Evolutionary conservation across 2,113 vertebrate genomes (phyloP).

Genomic region (Leptobrachium ailaonicum): DNA sequence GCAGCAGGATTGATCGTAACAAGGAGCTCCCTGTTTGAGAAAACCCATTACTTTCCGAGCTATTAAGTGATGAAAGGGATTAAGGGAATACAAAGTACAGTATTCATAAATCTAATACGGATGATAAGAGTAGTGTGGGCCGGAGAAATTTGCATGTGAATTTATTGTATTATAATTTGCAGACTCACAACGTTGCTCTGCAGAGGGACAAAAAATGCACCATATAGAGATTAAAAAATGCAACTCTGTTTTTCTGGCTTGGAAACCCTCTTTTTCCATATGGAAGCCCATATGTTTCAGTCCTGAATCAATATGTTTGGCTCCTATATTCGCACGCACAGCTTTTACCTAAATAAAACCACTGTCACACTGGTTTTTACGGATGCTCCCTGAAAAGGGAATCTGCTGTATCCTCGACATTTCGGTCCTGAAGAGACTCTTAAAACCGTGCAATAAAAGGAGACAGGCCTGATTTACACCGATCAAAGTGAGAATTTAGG

Average conservation of each 20-base stretch:
- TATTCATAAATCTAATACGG: conserved; percentile 70
- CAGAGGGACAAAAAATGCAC: conserved; percentile 57
- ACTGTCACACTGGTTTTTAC: conserved; percentile 69
- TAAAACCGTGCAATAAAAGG: conserved; percentile 29
- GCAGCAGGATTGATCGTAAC: conserved; percentile 64
- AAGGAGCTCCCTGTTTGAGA: conserved; percentile 63
- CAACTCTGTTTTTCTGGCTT: conserved; percentile 65
- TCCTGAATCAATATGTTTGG: conserved; percentile 71
- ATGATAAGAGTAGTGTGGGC: conserved; percentile 63
- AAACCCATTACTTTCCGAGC: conserved; percentile 71
- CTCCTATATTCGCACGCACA: conserved; percentile 70
- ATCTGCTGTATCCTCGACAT: conserved; percentile 23
- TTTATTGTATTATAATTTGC: conserved; percentile 68
- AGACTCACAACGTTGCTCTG: conserved; percentile 44
- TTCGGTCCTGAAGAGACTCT: conserved; percentile 5
- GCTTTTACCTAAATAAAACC: conserved; percentile 70
- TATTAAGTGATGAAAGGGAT: conserved; percentile 75
- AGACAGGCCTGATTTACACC: conserved; percentile 28
- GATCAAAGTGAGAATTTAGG: conserved; percentile 35
- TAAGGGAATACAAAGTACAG: conserved; percentile 65
- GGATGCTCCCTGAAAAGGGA: conserved; percentile 62
- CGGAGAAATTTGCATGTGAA: conserved; percentile 71
- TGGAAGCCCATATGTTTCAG: conserved; percentile 75
- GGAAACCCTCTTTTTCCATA: conserved; percentile 61
- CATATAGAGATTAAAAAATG: conserved; percentile 66